These are phyloP conservation scores for Eulacestoma nigropectus DNA, from an alignment of 2,113 vertebrate genomes.

Conservation along the genomic window DNA sequence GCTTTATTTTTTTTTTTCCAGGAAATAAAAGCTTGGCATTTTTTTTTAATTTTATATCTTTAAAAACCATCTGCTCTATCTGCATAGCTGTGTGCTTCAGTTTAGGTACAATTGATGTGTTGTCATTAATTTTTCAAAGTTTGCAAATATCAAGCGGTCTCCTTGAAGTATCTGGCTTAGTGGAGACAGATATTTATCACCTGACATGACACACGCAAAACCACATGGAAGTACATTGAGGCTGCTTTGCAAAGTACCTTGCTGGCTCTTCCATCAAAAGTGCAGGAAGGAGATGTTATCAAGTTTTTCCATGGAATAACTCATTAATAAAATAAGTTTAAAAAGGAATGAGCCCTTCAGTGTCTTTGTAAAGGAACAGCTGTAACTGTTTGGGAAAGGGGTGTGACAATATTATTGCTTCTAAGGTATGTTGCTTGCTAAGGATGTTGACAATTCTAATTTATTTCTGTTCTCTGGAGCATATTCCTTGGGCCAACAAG, in stretches of 20 bases:
- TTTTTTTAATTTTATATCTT: not conserved
- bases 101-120: not conserved
- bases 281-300: not conserved
- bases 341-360: not conserved
- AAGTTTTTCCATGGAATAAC: not conserved
- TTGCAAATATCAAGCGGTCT: not conserved
- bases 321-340: not conserved
- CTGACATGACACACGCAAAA: not conserved
- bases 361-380: not conserved
- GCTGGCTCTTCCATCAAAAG: not conserved
- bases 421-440: not conserved
- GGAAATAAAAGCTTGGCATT: not conserved
- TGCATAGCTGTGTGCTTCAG: not conserved
- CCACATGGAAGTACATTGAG: not conserved
- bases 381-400: not conserved
- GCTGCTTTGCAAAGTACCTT: not conserved
- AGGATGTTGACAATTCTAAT: not conserved
- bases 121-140: not conserved
- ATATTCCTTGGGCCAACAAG: not conserved
- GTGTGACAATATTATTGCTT: not conserved
- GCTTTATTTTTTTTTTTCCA: not conserved
- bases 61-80: not conserved
- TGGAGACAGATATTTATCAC: not conserved
- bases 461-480: not conserved
- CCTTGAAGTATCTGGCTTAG: not conserved